These are phyloP conservation scores for Cantharis flavilabris DNA, from an alignment of 2,888 invertebrate genomes.

Conservation along the genomic window DNA sequence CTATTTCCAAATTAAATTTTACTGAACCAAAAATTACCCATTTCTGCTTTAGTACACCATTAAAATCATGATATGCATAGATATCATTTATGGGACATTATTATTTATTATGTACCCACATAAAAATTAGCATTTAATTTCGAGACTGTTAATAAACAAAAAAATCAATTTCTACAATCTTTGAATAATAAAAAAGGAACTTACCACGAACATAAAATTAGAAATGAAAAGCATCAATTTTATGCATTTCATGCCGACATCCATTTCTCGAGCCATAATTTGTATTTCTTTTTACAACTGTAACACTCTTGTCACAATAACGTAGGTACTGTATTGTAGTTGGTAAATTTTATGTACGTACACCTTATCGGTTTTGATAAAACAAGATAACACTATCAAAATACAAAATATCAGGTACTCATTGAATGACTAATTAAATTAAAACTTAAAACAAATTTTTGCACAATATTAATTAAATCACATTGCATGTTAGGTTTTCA, in stretches of 20 bases:
- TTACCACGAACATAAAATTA: constrained; percentile 69
- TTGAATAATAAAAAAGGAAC: constrained; percentile 40
- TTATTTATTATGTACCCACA: not conserved
- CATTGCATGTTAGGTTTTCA: not conserved
- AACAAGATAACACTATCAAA: not conserved
- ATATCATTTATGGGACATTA: not conserved
- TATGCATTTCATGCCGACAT: constrained; percentile 67
- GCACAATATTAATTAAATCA: not conserved
- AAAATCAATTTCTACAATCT: not conserved
- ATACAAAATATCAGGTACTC: not conserved
- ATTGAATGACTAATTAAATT: not conserved
- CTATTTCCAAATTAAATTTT: not conserved
- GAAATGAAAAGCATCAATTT: constrained; percentile 71
- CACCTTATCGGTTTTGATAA: not conserved
- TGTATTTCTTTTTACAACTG: not conserved
- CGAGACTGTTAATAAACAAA: not conserved
- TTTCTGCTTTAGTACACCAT: not conserved
- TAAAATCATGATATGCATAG: not conserved
- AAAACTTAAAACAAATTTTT: not conserved
- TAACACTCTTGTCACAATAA: not conserved
- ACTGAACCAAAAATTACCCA: not conserved
- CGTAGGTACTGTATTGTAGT: not conserved
- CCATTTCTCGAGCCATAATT: constrained; percentile 53
- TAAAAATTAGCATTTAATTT: too few relatives aligned
- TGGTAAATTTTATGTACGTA: not conserved